phyloP scores from a whole-genome alignment of 1,140 invertebrate genomes.

The Arctopsyche grandis region DNA sequence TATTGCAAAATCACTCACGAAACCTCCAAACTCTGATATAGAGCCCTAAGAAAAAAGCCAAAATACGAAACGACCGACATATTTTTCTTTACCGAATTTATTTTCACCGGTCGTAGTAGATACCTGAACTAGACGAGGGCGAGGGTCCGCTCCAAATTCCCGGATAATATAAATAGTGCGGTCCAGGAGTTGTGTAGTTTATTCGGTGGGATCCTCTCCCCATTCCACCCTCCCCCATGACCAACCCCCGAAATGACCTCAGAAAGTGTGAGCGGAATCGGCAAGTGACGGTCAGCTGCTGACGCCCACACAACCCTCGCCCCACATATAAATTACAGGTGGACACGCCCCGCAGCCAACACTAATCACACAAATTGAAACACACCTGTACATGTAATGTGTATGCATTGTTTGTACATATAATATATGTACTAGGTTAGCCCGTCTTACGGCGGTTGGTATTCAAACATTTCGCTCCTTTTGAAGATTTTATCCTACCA shows the following conservation, averaged over 20 bases:
- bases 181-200: slow-evolving; percentile 27
- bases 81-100: too few species aligned
- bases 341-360: neutral
- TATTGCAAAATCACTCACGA: too few species aligned
- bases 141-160: neutral
- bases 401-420: too few species aligned
- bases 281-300: slow-evolving; percentile 45
- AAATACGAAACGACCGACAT: too few species aligned
- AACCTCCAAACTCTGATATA: too few species aligned
- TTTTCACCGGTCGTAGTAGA: too few species aligned
- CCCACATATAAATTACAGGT: slow-evolving; percentile 38
- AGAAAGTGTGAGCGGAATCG: slow-evolving; percentile 47
- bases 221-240: neutral
- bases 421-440: neutral
- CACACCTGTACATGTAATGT: neutral
- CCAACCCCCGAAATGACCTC: slow-evolving; percentile 33
- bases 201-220: slow-evolving; percentile 5
- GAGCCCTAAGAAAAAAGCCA: too few species aligned
- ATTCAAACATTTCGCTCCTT: too few species aligned
- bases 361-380: slow-evolving; percentile 19
- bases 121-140: too few species aligned
- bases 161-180: slow-evolving; percentile 28
- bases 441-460: too few species aligned
- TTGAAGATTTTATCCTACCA: too few species aligned
- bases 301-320: slow-evolving; percentile 22